These are phyloP conservation scores for Hyposmocoma kahamanoa DNA, from an alignment of 1,140 invertebrate genomes.

Conservation along the genomic window DNA sequence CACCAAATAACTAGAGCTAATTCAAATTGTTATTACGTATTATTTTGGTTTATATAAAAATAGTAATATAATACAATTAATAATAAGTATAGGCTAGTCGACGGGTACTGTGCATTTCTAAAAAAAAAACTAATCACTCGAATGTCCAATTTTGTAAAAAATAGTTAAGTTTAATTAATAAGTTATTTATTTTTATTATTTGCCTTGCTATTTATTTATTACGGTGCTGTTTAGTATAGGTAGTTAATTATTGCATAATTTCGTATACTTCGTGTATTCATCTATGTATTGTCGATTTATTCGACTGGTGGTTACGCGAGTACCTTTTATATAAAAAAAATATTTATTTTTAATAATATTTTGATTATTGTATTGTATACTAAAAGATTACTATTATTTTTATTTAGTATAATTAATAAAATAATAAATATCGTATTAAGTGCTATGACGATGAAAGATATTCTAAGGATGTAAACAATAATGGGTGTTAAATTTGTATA, in stretches of 20 bases:
- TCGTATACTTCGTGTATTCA: not conserved
- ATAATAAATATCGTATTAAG: not conserved
- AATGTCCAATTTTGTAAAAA: slow-evolving; percentile 67
- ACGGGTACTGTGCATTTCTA: slow-evolving; percentile 66
- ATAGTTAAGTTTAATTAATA: slow-evolving; percentile 31
- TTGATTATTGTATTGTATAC: slow-evolving; percentile 21
- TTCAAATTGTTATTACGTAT: not conserved
- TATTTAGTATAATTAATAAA: slow-evolving; percentile 17
- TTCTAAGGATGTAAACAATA: too few species aligned
- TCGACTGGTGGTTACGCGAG: slow-evolving; percentile 58
- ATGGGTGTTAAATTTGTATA: too few species aligned
- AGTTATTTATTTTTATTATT: slow-evolving; percentile 15
- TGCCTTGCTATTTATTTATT: slow-evolving; percentile 10
- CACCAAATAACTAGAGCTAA: slow-evolving; percentile 27
- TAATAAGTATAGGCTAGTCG: slow-evolving; percentile 53
- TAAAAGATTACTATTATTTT: not conserved
- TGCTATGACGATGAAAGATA: slow-evolving; percentile 33
- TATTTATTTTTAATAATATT: slow-evolving; percentile 19
- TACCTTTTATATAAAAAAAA: slow-evolving; percentile 45
- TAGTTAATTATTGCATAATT: slow-evolving; percentile 17
- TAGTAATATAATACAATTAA: too few species aligned
- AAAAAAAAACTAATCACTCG: slow-evolving; percentile 29
- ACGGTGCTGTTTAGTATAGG: slow-evolving; percentile 33
- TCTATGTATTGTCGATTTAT: slow-evolving; percentile 18
- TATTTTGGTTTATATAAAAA: too few species aligned